Evolutionary conservation across 1,140 invertebrate species (phyloP).

Genomic region (Brachionus sp.): DNA sequence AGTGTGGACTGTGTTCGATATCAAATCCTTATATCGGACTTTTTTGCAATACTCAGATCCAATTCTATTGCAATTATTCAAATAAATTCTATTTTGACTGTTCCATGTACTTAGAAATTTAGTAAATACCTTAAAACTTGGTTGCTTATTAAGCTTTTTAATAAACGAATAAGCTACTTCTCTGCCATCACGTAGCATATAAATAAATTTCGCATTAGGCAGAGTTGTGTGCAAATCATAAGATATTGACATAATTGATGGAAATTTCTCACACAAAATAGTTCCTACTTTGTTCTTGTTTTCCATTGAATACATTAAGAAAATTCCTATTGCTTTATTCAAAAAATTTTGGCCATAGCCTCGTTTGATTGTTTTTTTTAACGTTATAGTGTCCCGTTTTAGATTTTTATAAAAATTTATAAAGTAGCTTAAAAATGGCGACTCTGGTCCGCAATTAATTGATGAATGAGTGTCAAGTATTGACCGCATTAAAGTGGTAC

Average conservation of each 20-base stretch:
- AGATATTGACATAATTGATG: slow-evolving; percentile 92
- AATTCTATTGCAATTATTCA: slow-evolving; percentile 62
- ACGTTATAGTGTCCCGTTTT: slow-evolving; percentile 84
- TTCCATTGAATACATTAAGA: slow-evolving; percentile 76
- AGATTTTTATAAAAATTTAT: slow-evolving; percentile 80
- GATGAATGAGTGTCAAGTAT: slow-evolving; percentile 97
- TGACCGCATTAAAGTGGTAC: slow-evolving; percentile 91
- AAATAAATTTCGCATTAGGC: slow-evolving; percentile 83
- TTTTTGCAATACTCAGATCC: slow-evolving; percentile 78
- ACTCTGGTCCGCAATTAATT: slow-evolving; percentile 95
- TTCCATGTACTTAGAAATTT: neutral
- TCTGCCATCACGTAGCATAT: slow-evolving; percentile 94
- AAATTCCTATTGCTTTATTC: slow-evolving; percentile 88
- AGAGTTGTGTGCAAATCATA: slow-evolving; percentile 67
- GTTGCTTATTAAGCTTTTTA: slow-evolving; percentile 85
- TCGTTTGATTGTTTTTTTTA: slow-evolving; percentile 70
- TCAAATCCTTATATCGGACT: slow-evolving; percentile 91
- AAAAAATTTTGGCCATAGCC: slow-evolving; percentile 85
- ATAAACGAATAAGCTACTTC: slow-evolving; percentile 97
- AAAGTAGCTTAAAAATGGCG: slow-evolving; percentile 87
- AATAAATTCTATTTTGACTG: neutral
- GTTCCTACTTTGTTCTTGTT: slow-evolving; percentile 84
- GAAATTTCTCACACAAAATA: slow-evolving; percentile 95
- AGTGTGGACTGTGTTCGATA: slow-evolving; percentile 82
- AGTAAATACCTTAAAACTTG: slow-evolving; percentile 61